These are phyloP conservation scores for Tiliacea aurago DNA, from an alignment of 2,888 invertebrate genomes.

Conservation along the genomic window DNA sequence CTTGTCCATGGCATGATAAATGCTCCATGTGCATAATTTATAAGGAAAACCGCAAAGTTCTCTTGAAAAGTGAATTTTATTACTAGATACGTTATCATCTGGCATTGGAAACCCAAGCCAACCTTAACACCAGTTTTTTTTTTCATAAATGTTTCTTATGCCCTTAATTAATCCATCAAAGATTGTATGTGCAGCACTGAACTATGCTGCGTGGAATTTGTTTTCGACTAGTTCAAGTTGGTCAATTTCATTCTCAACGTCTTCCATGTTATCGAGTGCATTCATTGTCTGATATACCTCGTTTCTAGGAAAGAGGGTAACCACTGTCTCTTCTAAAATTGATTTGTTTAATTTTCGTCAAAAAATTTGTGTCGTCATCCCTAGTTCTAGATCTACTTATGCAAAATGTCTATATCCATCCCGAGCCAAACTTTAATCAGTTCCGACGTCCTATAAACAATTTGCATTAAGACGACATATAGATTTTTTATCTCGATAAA, in stretches of 20 bases:
- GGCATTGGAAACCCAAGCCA: slow-evolving; percentile 21
- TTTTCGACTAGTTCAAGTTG: neutral
- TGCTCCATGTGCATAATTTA: slow-evolving; percentile 23
- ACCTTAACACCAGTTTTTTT: slow-evolving; percentile 7
- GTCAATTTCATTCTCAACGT: neutral
- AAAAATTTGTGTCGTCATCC: neutral
- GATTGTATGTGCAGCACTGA: neutral
- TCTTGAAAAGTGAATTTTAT: slow-evolving; percentile 26
- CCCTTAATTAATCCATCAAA: neutral
- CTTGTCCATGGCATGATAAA: slow-evolving; percentile 10
- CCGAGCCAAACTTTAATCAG: slow-evolving; percentile 32
- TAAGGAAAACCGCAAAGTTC: slow-evolving; percentile 38
- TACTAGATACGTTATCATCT: slow-evolving; percentile 5
- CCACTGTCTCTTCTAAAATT: neutral
- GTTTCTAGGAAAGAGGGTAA: neutral
- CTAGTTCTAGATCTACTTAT: neutral
- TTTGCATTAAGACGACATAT: slow-evolving; percentile 25
- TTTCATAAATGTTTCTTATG: slow-evolving; percentile 4
- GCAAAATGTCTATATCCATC: slow-evolving; percentile 1
- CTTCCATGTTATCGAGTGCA: neutral
- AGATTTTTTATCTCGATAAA: slow-evolving; percentile 47
- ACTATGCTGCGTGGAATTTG: neutral
- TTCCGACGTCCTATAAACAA: slow-evolving; percentile 20
- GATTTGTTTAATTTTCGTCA: neutral
- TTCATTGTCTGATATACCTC: neutral